phyloP scores from a whole-genome alignment of 2,113 vertebrate species.

The Strix aluco region DNA sequence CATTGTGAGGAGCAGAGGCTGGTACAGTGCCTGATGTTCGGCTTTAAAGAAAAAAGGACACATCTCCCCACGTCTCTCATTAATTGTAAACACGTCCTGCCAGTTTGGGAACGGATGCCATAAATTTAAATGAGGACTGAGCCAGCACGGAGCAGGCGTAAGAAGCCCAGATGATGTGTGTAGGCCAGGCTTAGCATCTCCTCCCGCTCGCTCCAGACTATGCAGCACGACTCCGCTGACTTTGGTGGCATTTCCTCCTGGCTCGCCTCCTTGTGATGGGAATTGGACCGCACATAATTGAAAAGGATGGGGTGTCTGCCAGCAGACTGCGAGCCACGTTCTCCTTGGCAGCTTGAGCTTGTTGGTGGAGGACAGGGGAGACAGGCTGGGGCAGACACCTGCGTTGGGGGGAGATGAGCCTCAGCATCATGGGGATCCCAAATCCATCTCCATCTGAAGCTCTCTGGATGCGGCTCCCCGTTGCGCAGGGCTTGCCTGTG shows the following conservation, averaged over 20 bases:
- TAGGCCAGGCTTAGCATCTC: not conserved
- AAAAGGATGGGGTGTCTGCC: constrained; percentile 39
- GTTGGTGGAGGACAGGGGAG: not conserved
- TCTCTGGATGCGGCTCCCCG: rapidly evolving
- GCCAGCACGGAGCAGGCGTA: not conserved
- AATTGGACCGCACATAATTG: constrained; percentile 25
- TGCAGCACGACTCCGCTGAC: not conserved
- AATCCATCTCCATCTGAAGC: not conserved
- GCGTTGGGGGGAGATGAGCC: rapidly evolving
- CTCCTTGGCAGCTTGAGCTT: constrained; percentile 12
- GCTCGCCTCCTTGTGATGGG: not conserved
- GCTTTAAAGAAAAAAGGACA: not conserved
- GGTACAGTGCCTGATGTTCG: not conserved
- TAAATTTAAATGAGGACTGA: not conserved
- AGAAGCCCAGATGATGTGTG: not conserved
- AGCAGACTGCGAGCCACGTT: not conserved
- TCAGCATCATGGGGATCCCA: not conserved
- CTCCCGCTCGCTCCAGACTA: not conserved
- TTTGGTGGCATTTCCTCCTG: constrained; percentile 46
- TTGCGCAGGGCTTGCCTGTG: not conserved
- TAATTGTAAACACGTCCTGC: not conserved
- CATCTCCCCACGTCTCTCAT: not conserved
- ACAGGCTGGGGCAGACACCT: not conserved
- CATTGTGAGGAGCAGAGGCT: not conserved
- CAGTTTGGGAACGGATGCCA: not conserved